Conservation (phyloP, 1,140 invertebrate species). For the Hormaphis cornu region DNA sequence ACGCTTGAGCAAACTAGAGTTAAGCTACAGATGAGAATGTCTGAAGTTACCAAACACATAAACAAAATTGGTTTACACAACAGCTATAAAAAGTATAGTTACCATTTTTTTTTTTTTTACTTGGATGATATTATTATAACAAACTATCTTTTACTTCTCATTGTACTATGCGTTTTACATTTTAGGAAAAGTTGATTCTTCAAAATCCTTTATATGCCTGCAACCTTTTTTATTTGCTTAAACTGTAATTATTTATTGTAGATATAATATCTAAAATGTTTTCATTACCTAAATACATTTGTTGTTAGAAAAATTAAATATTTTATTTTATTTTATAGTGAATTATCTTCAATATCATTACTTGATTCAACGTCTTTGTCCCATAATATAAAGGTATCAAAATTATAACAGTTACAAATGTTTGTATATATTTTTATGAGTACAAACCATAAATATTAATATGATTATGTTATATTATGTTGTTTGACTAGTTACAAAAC, state of each 20-base stretch:
- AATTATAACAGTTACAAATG: neutral
- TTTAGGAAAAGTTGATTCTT: too few species aligned
- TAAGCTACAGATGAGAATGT: slow-evolving; percentile 62
- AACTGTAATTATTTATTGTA: too few species aligned
- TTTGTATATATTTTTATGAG: neutral
- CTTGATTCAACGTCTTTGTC: neutral
- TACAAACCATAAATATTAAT: too few species aligned
- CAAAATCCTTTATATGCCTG: too few species aligned
- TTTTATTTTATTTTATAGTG: neutral
- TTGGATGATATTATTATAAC: neutral
- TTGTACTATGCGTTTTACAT: too few species aligned
- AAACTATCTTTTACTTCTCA: too few species aligned
- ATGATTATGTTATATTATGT: neutral
- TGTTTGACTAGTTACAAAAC: neutral
- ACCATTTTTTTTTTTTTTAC: neutral
- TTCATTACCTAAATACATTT: too few species aligned
- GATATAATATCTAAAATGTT: too few species aligned
- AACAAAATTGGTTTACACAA: slow-evolving; percentile 22
- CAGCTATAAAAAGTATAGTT: neutral
- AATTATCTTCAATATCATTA: neutral
- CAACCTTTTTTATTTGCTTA: too few species aligned
- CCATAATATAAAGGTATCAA: neutral
- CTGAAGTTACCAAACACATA: slow-evolving; percentile 46
- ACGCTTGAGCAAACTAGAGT: slow-evolving; percentile 57
- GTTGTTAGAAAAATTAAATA: neutral